phyloP scores from a whole-genome alignment of 2,113 vertebrate genomes.

The Panthera tigris region DNA sequence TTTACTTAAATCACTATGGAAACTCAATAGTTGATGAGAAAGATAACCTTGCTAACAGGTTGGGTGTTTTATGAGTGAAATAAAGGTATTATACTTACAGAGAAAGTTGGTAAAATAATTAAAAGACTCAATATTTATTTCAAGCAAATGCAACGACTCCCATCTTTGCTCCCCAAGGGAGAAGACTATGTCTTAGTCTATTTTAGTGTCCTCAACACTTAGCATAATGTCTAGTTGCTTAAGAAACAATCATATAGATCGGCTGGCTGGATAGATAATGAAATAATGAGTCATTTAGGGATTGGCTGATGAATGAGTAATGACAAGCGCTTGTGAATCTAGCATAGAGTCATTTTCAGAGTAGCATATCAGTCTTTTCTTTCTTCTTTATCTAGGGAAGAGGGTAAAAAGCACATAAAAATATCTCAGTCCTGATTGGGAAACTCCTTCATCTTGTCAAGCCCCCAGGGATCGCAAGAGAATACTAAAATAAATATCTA shows the following conservation, averaged over 20 bases:
- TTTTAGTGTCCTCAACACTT: neutral
- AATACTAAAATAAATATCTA: constrained; percentile 26
- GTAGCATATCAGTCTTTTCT: neutral
- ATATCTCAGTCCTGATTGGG: neutral
- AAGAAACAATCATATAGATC: neutral
- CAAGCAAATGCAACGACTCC: neutral
- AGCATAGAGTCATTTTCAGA: neutral
- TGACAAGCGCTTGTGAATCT: neutral
- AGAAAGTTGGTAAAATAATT: constrained; percentile 52
- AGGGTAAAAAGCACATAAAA: neutral
- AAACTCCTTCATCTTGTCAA: neutral
- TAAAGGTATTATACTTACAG: neutral
- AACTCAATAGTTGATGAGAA: constrained; percentile 38
- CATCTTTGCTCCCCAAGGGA: neutral
- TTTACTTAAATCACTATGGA: constrained; percentile 36
- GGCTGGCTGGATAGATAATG: neutral
- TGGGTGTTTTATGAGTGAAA: constrained; percentile 33
- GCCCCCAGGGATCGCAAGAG: neutral
- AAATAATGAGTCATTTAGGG: neutral
- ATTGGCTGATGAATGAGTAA: neutral
- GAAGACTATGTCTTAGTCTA: neutral
- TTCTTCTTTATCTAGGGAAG: neutral
- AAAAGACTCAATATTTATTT: constrained; percentile 31
- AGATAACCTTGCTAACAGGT: constrained; percentile 40
- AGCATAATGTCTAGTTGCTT: neutral